Conservation (phyloP, 2,888 invertebrate species). For the Sminthurinus aureus region DNA sequence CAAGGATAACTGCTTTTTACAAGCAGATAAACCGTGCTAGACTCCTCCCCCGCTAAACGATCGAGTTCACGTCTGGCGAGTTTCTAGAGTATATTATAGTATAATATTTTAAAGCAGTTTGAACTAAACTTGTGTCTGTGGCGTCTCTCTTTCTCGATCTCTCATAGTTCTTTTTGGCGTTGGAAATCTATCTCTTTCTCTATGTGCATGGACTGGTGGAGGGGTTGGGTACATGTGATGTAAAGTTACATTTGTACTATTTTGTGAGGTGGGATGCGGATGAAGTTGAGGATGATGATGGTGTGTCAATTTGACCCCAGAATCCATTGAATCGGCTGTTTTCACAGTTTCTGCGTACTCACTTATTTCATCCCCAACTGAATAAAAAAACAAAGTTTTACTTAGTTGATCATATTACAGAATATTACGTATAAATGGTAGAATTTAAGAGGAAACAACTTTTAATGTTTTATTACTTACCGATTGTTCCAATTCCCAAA, state of each 20-base stretch:
- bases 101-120: not conserved
- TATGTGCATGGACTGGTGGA: constrained; percentile 13
- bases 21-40: too few species aligned
- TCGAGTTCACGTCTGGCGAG: too few species aligned
- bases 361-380: constrained; percentile 59
- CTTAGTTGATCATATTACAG: too few species aligned
- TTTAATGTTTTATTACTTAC: constrained; percentile 38
- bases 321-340: constrained; percentile 58
- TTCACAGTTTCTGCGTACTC: constrained; percentile 60
- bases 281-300: constrained; percentile 46
- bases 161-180: constrained; percentile 52
- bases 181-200: constrained; percentile 42
- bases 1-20: not conserved
- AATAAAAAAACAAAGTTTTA: not conserved
- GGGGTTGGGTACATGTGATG: constrained; percentile 35
- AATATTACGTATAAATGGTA: too few species aligned
- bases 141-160: constrained; percentile 52
- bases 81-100: not conserved
- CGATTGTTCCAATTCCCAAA: constrained; percentile 57
- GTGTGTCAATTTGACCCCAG: constrained; percentile 54
- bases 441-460: too few species aligned
- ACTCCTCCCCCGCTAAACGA: too few species aligned
- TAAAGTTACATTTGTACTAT: constrained; percentile 39
- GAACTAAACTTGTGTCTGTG: constrained; percentile 56
- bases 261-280: constrained; percentile 49